Base-by-base conservation (phyloP, 1,140 invertebrate species). In the Lineus longissimus region DNA sequence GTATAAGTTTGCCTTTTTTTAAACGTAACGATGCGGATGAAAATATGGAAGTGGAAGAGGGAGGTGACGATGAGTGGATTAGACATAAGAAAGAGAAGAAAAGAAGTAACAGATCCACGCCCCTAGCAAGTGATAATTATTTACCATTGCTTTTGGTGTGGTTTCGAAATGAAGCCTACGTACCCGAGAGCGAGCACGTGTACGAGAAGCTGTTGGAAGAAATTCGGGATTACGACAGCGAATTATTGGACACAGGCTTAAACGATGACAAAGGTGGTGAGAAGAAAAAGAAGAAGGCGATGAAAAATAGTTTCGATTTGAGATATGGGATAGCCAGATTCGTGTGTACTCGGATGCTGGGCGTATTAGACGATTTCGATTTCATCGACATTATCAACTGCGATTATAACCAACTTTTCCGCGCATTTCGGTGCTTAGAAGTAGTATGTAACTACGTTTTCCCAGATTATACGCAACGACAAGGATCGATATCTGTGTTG, bases 361-460 rank as follows among this genome's bases (percentile, higher is more conserved):
- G 47, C 25, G 47, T 51, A n/a, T 51, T 51, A n/a, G 47, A 51
- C 47, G 47, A 51, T 51, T 51, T 51, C 47, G 47, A 51, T 4
- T 51, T 51, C 25, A 51, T 51, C 6, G 47, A 51, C 25, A 51
- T 51, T n/a, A 51, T 51, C 6, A n/a, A 51, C n/a, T 51, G 47
- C 47, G n/a, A 51, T 51, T 51, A 51, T 51, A 51, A 51, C n/a
- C 47, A 51, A 51, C 47, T 51, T 4, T 51, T 51, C n/a, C 47
- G 47, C n/a, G 47, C 47, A 7, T 51, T 51, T 51, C 47, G 47
- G 47, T 51, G 47, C n/a, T 51, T 51, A 51, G 47, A 51, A n/a
- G n/a, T 51, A n/a, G 47, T 51, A n/a, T 51, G 47, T n/a, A 51
- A 51, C n/a, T 51, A 51, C 47, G 47, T 51, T 4, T 51, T 51